A percentile compares a stretch with the other conserved stretches of the same genome.
These are phyloP conservation scores for Pipa parva DNA, from an alignment of 2,113 vertebrate genomes.

Conservation along the genomic window DNA sequence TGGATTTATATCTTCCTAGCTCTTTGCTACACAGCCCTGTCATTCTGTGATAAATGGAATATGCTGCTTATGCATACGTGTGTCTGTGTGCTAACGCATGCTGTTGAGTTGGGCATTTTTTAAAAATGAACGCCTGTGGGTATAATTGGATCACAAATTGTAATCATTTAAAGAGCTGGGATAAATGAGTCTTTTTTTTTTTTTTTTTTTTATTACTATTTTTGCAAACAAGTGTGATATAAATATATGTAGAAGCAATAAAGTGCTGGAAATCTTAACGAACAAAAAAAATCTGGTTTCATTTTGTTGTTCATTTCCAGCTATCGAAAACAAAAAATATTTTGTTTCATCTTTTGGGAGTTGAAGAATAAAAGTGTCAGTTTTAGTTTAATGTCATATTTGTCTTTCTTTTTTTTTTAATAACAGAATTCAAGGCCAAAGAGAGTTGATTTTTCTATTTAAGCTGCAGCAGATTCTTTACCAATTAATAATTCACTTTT, in stretches of 20 bases:
- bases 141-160: constrained; percentile 65
- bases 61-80: constrained; percentile 47
- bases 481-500: no score
- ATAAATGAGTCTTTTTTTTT: constrained; percentile 55
- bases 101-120: constrained; percentile 50
- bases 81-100: constrained; percentile 49
- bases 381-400: no score
- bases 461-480: no score
- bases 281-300: constrained; percentile 51
- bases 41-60: constrained; percentile 49
- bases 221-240: constrained; percentile 60
- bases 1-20: constrained; percentile 34
- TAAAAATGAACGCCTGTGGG: constrained; percentile 54
- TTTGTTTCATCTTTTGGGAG: constrained; percentile 32
- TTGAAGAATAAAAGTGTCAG: no score
- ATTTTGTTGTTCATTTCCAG: constrained; percentile 44
- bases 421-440: no score
- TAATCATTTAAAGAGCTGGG: constrained; percentile 51
- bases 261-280: constrained; percentile 48
- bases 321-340: constrained; percentile 45
- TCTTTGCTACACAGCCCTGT: constrained; percentile 27
- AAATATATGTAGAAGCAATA: constrained; percentile 54
- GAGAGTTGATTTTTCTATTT: no score
- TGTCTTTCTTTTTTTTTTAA: neutral
- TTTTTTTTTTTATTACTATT: constrained; percentile 64